Evolutionary conservation across 2,888 invertebrate genomes (phyloP).

Genomic region (Himalopsyche tibetana): DNA sequence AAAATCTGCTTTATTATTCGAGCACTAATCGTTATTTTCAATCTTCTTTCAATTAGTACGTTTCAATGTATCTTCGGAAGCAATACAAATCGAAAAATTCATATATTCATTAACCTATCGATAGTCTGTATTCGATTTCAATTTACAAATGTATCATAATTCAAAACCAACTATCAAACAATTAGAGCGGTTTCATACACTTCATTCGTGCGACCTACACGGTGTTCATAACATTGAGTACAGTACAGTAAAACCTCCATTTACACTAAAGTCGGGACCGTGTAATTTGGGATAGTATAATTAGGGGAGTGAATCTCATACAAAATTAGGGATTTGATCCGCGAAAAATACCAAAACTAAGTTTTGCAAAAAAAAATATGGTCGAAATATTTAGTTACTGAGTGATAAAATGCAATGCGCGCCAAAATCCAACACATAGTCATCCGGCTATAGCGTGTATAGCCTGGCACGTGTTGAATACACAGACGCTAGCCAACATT

Average conservation of each 20-base stretch:
- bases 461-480: too few relatives aligned
- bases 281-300: background rate
- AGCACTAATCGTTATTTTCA: background rate
- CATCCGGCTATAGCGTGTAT: too few relatives aligned
- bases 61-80: background rate
- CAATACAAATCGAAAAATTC: slow-evolving; percentile 2
- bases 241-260: background rate
- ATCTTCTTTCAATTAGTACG: background rate
- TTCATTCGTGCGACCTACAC: slow-evolving; percentile 8
- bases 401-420: too few relatives aligned
- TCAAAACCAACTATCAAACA: slow-evolving; percentile 5
- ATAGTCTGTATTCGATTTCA: slow-evolving; percentile 5
- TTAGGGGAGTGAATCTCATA: too few relatives aligned
- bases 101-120: slow-evolving; percentile 2
- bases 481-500: too few relatives aligned
- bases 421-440: too few relatives aligned
- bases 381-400: too few relatives aligned
- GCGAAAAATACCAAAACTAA: too few relatives aligned
- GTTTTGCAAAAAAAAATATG: too few relatives aligned
- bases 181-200: slow-evolving; percentile 19
- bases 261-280: background rate
- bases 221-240: background rate
- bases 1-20: too few relatives aligned
- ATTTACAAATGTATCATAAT: slow-evolving; percentile 23
- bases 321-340: too few relatives aligned